Conservation (phyloP, 2,113 vertebrate species). For the Microcebus jonahi region DNA sequence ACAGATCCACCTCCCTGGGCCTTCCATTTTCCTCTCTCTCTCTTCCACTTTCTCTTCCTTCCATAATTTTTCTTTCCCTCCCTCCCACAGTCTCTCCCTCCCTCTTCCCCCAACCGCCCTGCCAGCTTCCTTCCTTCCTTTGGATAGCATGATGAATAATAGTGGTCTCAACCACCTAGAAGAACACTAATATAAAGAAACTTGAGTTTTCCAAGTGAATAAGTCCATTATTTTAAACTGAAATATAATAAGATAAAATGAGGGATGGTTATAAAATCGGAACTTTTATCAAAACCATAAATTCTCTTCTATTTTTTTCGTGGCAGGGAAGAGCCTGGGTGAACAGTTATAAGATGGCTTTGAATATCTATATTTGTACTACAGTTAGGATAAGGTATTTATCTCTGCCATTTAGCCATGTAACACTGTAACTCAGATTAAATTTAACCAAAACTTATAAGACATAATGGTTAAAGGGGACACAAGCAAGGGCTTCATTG, state of each 20-base stretch:
- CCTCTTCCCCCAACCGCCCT: fast-evolving
- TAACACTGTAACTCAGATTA: not conserved
- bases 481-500: not conserved
- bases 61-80: not conserved
- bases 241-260: not conserved
- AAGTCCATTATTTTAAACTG: not conserved
- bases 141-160: not conserved
- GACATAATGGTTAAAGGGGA: not conserved
- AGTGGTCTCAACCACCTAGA: not conserved
- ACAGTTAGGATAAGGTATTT: not conserved
- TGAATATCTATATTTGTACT: not conserved
- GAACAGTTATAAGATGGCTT: not conserved
- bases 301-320: not conserved
- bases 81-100: not conserved
- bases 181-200: not conserved
- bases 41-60: not conserved
- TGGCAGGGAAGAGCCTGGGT: not conserved
- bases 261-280: not conserved
- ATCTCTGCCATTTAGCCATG: not conserved
- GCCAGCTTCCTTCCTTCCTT: not conserved
- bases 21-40: not conserved
- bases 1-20: not conserved
- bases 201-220: not conserved
- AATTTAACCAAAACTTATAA: not conserved
- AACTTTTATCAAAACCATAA: constrained; percentile 40